Evolutionary conservation across 1,140 invertebrate genomes (phyloP), one percentile per base, ranked within the genome.

Genomic region (Procambarus virginalis): DNA sequence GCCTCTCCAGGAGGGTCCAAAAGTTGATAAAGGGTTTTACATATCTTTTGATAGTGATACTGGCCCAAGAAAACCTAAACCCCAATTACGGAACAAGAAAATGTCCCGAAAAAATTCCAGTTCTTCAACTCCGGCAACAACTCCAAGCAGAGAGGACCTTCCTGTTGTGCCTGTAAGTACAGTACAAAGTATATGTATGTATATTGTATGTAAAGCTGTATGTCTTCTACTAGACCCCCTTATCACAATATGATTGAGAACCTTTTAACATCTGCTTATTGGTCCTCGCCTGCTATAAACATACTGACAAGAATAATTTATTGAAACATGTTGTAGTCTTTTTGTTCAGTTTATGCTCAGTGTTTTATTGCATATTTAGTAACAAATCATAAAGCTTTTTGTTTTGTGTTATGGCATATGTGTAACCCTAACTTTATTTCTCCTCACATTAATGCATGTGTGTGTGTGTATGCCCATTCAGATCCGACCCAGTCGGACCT

Each of bases 1-100:
- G 82, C 91, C 92, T 78, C 90, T 93, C 92, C 93, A 94, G 92
- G 94, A 94, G n/a, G 92, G 91, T 76, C 87, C 89, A 14, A 92
- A 92, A 73, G 83, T 89, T 45, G 96, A 97, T 93, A 97, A 97
- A 94, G 97, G 97, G n/a, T 99, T 99, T 94, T 98, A 98, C 93
- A 98, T 99, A 93, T 97, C 97, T 46, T 98, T 99, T 93, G 97
- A 98, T 93, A 96, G 97, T 93, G 96, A 97, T 79, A 92, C 93
- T 75, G 95, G 95, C 88, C 97, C 97, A 4, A 98, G 97, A 93
- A 95, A 97, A 93, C 97, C 97, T 1, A 98, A 98, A 94, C 97
- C 98, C 1, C 97, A 97, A 51, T 94, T 98, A 20, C 94, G 92
- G 81, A 89, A 76, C 46, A 92, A 91, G 79, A 92, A 89, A 80